Conservation (phyloP, 2,113 vertebrate genomes). For the Vulpes lagopus region DNA sequence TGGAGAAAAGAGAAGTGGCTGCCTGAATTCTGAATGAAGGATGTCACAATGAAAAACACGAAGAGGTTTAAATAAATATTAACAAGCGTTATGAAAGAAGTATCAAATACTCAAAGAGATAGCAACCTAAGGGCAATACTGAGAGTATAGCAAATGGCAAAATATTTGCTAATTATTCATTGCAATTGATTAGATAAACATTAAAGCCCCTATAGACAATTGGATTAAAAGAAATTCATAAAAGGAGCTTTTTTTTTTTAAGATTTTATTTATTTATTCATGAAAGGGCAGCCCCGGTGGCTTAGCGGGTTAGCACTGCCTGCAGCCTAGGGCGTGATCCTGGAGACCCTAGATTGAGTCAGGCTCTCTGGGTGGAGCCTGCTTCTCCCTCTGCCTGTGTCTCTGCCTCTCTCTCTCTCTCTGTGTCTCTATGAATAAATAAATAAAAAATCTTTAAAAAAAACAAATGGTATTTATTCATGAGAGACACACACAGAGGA, state of each 20-base stretch:
- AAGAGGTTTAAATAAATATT: constrained; percentile 23
- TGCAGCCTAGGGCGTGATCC: no score
- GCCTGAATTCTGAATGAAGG: not conserved
- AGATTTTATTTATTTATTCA: no score
- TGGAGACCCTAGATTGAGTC: no score
- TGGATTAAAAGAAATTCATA: not conserved
- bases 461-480: no score
- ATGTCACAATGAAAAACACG: not conserved
- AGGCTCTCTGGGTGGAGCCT: no score
- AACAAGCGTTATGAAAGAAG: not conserved
- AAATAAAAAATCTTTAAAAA: no score
- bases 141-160: not conserved
- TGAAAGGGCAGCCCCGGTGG: no score
- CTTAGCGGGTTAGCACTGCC: no score
- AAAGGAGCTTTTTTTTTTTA: not conserved
- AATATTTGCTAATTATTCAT: not conserved
- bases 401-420: no score
- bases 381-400: no score
- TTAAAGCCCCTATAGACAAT: not conserved
- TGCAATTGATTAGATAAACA: not conserved
- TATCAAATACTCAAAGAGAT: not conserved
- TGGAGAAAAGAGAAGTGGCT: not conserved
- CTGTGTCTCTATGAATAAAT: no score
- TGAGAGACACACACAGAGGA: no score
- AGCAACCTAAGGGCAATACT: not conserved